A percentile compares a stretch with the other conserved stretches of the same genome.
Conservation (phyloP, 2,113 vertebrate species). For the Apaloderma vittatum region DNA sequence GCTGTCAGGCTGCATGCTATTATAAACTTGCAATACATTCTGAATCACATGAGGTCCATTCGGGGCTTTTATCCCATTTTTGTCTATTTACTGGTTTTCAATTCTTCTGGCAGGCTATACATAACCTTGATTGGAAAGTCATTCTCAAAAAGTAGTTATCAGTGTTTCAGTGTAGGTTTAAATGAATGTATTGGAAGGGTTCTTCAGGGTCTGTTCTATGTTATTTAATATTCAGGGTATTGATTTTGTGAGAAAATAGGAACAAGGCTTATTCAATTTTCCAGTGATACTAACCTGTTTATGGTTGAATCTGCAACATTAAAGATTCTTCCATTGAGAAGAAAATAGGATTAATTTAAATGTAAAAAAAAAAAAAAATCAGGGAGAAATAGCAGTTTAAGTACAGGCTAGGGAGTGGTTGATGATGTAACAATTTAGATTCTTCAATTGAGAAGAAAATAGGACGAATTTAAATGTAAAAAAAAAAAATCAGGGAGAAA, state of each 20-base stretch:
- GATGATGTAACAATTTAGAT: background rate
- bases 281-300: background rate
- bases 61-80: conserved; percentile 21
- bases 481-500: background rate
- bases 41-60: background rate
- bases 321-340: background rate
- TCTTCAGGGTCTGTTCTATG: background rate
- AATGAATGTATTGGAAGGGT: background rate
- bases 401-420: background rate
- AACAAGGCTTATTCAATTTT: background rate
- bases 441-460: background rate
- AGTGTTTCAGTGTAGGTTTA: background rate
- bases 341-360: background rate
- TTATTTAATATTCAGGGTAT: conserved; percentile 47
- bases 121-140: conserved; percentile 29
- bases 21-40: conserved; percentile 11
- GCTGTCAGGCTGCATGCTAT: background rate
- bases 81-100: conserved; percentile 10
- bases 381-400: background rate
- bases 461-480: background rate
- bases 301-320: background rate
- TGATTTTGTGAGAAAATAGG: conserved; percentile 44
- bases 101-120: background rate
- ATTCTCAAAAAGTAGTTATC: conserved; percentile 10
- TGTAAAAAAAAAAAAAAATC: background rate